A percentile compares a stretch with the other conserved stretches of the same genome.
Conservation (phyloP, 2,113 vertebrate species). For the Charadrius vociferus region DNA sequence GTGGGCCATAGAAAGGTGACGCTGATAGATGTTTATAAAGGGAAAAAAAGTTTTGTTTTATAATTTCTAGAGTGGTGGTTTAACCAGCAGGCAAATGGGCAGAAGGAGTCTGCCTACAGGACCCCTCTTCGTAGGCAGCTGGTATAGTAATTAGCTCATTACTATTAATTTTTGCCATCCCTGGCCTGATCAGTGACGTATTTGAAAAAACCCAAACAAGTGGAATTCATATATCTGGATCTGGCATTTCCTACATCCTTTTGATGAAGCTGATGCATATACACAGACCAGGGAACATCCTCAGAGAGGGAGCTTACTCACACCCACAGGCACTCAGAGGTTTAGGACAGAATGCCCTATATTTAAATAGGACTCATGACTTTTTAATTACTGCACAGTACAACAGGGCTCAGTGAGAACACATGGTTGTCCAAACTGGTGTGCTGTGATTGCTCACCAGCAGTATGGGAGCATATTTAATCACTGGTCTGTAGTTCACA, state of each 20-base stretch:
- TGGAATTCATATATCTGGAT: constrained; percentile 35
- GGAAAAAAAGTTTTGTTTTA: constrained; percentile 48
- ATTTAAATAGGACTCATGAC: constrained; percentile 57
- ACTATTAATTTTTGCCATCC: constrained; percentile 71
- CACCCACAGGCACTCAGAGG: not conserved
- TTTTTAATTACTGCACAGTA: constrained; percentile 45
- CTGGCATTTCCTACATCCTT: constrained; percentile 45
- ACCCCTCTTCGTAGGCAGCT: constrained; percentile 67
- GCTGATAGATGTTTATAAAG: constrained; percentile 53
- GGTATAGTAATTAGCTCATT: constrained; percentile 75
- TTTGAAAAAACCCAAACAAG: not conserved
- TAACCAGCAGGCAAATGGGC: constrained; percentile 59
- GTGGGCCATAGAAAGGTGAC: constrained; percentile 50
- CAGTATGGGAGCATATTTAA: not conserved
- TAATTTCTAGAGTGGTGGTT: constrained; percentile 49
- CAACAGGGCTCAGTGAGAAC: constrained; percentile 17
- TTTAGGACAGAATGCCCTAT: constrained; percentile 44
- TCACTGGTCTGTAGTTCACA: not conserved
- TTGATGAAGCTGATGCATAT: constrained; percentile 10
- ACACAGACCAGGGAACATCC: not conserved
- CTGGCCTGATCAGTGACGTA: constrained; percentile 66
- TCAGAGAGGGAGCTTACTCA: not conserved
- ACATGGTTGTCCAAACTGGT: constrained; percentile 6
- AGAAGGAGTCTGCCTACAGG: constrained; percentile 71
- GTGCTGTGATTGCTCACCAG: not conserved